Evolutionary conservation across 2,797 vertebrate species (phyloP).

Genomic region (Brachyrhaphis roseni): DNA sequence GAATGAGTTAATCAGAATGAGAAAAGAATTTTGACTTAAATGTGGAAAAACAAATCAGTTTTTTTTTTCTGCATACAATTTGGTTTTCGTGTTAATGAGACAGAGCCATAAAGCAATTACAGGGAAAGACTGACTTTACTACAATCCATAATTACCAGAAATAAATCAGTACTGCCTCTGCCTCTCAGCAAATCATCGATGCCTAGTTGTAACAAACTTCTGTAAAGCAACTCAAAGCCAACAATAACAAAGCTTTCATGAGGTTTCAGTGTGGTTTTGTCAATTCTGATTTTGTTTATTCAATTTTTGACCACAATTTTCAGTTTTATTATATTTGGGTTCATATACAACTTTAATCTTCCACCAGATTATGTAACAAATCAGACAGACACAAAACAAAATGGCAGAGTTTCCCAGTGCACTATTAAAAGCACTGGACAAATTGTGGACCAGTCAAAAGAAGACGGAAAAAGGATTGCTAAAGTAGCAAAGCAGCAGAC

Average conservation of each 20-base stretch:
- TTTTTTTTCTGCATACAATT: not conserved
- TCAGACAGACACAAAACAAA: not conserved
- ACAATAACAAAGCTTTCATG: not conserved
- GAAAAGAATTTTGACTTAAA: not conserved
- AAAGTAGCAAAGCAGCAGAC: slow-evolving; percentile 27
- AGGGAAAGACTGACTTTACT: not conserved
- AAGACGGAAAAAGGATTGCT: slow-evolving; percentile 27
- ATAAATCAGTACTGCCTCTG: not conserved
- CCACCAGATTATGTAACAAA: not conserved
- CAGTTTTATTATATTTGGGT: not conserved
- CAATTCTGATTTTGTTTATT: not conserved
- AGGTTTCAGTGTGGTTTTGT: not conserved
- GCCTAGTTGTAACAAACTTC: not conserved
- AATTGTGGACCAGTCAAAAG: slow-evolving; percentile 34
- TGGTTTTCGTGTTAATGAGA: too few species aligned
- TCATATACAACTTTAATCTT: not conserved
- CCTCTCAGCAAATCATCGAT: not conserved
- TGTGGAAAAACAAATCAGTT: not conserved
- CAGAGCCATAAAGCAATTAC: not conserved
- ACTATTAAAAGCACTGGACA: slow-evolving; percentile 7
- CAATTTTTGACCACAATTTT: not conserved
- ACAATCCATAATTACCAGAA: not conserved
- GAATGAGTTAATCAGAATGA: not conserved
- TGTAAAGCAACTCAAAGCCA: not conserved
- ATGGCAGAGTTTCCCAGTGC: not conserved